Conservation (phyloP, 2,888 invertebrate species). For the Luffia ferchaultella region DNA sequence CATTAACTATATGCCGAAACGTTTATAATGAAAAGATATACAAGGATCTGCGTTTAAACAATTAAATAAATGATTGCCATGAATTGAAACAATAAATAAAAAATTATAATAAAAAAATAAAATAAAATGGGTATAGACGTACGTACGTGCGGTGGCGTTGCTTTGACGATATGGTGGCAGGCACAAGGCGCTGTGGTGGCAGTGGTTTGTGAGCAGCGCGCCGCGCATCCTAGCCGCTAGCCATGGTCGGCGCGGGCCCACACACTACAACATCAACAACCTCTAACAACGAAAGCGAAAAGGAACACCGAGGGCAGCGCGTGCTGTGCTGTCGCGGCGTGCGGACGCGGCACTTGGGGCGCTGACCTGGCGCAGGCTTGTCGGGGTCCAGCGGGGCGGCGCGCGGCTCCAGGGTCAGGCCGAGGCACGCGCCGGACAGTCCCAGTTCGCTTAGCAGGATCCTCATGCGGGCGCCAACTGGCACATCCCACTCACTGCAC, state of each 20-base stretch:
- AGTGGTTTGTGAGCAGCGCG: constrained; percentile 64
- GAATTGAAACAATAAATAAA: no score
- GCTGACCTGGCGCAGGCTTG: constrained; percentile 65
- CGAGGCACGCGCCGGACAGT: constrained; percentile 63
- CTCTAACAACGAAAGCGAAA: constrained; percentile 66
- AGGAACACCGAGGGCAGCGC: no score
- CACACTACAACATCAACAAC: constrained; percentile 58
- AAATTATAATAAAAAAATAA: constrained; percentile 23
- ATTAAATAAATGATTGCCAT: no score
- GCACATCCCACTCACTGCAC: constrained; percentile 64
- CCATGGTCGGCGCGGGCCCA: constrained; percentile 62
- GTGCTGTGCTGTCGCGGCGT: constrained; percentile 40
- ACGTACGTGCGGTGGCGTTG: constrained; percentile 56
- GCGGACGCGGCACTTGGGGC: constrained; percentile 52
- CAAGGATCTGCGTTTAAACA: no score
- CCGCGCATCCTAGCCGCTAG: constrained; percentile 66
- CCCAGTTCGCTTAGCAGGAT: constrained; percentile 66
- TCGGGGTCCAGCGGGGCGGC: constrained; percentile 53
- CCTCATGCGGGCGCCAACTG: constrained; percentile 54
- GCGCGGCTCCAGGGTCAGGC: constrained; percentile 62
- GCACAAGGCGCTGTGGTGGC: constrained; percentile 58
- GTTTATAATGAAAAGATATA: no score
- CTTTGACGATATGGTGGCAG: constrained; percentile 56
- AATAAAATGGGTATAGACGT: constrained; percentile 53
- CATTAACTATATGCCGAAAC: no score